Evolutionary conservation across 1,140 invertebrate genomes (phyloP), one percentile per base, ranked within the genome.

Genomic region (Nasonia vitripennis): DNA sequence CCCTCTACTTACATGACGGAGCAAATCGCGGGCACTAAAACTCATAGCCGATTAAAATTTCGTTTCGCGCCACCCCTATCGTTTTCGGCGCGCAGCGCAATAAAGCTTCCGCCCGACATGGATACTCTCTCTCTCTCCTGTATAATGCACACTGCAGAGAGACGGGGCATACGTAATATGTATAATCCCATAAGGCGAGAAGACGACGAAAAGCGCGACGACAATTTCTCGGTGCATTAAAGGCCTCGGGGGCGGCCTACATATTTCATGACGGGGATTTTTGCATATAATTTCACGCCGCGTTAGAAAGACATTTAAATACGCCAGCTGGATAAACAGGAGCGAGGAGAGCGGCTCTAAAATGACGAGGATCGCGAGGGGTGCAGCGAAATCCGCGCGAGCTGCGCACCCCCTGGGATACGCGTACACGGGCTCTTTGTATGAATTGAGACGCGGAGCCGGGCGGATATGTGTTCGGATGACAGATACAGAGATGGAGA

Each of bases 261-360:
- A 93, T 93, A 93, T 93, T 93, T 93, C 91, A 93, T 92, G 88
- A 55, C 78, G 82, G 89, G 90, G 91, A 93, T 90, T 93, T 93
- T 93, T 93, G 93, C 92, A 93, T 93, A 93, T 93, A 92, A 93
- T 93, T 93, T 93, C 91, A 93, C 91, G 93, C 90, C 88, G 89
- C 91, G 91, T 93, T 93, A 93, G 91, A 92, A 88, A 83, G 91
- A 90, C 90, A 93, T 93, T 93, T 91, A 92, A 93, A 93, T 92
- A 89, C 89, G 91, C 89, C 92, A 93, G 92, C 93, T 93, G 93
- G 92, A 93, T 93, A 93, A 93, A 93, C 90, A 93, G 86, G 86
- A 81, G 86, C 71, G 84, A 71, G 55, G 86, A 81, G 83, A 87
- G 73, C 74, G 75, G 87, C 87, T 62, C 55, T 62, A 62, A 62